A percentile compares a stretch with the other conserved stretches of the same genome.
Evolutionary conservation across 2,113 vertebrate genomes (phyloP).

Genomic region (Suricata suricatta): DNA sequence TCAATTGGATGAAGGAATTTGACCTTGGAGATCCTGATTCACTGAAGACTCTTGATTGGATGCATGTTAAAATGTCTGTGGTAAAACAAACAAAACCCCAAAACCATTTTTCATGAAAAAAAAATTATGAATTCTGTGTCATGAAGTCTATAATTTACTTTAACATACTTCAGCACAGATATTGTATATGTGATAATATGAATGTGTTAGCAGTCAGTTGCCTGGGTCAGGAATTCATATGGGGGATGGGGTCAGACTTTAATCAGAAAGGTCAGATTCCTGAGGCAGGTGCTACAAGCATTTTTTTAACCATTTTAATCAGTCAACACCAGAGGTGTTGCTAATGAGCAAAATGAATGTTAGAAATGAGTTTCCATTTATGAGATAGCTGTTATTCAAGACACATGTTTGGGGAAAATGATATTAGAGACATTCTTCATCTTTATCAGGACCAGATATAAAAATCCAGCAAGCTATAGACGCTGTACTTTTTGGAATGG

Average conservation of each 20-base stretch:
- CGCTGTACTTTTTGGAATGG: neutral
- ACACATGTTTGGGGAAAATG: slow-evolving; percentile 16
- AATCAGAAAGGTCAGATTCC: slow-evolving; percentile 29
- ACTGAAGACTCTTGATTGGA: neutral
- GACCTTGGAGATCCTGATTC: neutral
- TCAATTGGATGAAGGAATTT: neutral
- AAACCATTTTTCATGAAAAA: neutral
- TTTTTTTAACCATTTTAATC: slow-evolving; percentile 46
- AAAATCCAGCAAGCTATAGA: neutral
- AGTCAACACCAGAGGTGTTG: slow-evolving; percentile 3
- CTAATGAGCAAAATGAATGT: slow-evolving; percentile 28
- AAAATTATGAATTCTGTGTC: neutral
- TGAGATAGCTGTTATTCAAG: slow-evolving; percentile 28
- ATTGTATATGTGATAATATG: neutral
- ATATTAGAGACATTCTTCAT: neutral
- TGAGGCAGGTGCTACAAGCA: neutral
- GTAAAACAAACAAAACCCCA: neutral
- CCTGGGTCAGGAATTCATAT: slow-evolving; percentile 18
- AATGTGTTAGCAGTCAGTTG: neutral
- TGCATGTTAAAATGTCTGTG: neutral
- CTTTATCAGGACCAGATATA: neutral
- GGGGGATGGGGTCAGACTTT: neutral
- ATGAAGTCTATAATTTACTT: neutral
- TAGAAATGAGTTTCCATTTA: slow-evolving; percentile 11
- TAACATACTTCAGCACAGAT: neutral